These are phyloP conservation scores for Drosophila pseudoobscura DNA, from an alignment of 1,140 invertebrate genomes.

Conservation along the genomic window DNA sequence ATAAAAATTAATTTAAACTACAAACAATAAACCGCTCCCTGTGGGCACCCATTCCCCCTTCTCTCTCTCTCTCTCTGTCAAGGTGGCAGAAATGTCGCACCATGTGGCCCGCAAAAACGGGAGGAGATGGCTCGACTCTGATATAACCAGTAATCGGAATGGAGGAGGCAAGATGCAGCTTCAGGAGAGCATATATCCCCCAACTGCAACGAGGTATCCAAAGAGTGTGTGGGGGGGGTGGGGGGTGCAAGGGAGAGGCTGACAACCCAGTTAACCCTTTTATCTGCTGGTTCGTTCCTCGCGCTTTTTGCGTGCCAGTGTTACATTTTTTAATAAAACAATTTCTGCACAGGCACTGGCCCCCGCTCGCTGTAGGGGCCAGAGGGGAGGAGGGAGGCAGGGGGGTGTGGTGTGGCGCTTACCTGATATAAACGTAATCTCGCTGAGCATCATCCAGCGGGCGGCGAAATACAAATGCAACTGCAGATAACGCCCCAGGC, in stretches of 20 bases:
- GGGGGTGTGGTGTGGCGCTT: constrained; percentile 66
- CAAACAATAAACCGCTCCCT: constrained; percentile 22
- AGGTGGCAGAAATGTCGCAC: constrained; percentile 29
- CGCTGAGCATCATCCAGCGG: constrained; percentile 94
- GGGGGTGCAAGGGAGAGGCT: not conserved
- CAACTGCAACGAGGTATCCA: too few relatives aligned
- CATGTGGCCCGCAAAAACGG: constrained; percentile 32
- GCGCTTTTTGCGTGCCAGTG: constrained; percentile 28
- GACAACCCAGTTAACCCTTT: constrained; percentile 42
- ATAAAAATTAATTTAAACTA: constrained; percentile 56
- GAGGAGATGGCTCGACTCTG: too few relatives aligned
- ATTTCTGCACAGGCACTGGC: constrained; percentile 32
- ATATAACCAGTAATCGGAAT: too few relatives aligned
- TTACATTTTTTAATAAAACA: constrained; percentile 67
- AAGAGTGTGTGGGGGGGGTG: too few relatives aligned
- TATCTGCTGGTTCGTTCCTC: constrained; percentile 1
- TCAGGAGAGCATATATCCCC: too few relatives aligned
- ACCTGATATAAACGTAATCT: constrained; percentile 92
- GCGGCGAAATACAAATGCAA: constrained; percentile 93
- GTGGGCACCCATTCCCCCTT: too few relatives aligned
- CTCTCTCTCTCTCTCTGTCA: not conserved
- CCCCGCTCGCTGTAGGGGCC: too few relatives aligned
- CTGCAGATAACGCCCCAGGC: constrained; percentile 90
- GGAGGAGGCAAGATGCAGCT: too few relatives aligned
- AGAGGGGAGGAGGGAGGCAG: too few relatives aligned